Percentiles rank a stretch among this genome's conserved stretches.
Evolutionary conservation across 2,888 invertebrate species (phyloP).

Genomic region (Drosophila helvetica): DNA sequence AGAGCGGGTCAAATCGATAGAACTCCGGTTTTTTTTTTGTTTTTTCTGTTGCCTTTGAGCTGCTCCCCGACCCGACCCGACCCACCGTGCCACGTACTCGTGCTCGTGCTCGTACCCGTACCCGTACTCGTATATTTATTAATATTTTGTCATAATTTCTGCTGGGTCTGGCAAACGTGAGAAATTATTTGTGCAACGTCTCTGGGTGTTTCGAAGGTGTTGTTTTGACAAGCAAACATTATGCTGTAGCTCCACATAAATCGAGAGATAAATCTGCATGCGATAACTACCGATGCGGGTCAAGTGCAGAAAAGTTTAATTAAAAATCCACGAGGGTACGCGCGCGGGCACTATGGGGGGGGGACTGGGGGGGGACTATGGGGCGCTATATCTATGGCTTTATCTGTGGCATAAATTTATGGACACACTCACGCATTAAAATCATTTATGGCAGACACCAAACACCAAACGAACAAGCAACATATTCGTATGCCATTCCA

Average conservation of each 20-base stretch:
- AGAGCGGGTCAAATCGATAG: conserved; percentile 72
- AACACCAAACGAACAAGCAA: conserved; percentile 29
- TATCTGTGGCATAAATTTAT: conserved; percentile 61
- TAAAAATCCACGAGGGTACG: conserved; percentile 40
- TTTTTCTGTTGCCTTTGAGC: neutral
- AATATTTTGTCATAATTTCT: conserved; percentile 76
- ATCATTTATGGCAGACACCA: conserved; percentile 74
- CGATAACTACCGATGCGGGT: conserved; percentile 56
- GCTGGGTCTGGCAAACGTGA: conserved; percentile 63
- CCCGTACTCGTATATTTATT: conserved; percentile 51
- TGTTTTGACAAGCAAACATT: conserved; percentile 62
- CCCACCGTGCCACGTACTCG: too few species aligned
- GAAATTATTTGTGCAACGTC: conserved; percentile 67
- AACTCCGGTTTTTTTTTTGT: conserved; percentile 3
- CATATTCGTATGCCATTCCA: neutral
- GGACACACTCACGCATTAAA: conserved; percentile 74
- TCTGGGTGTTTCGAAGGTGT: conserved; percentile 50
- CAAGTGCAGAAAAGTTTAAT: conserved; percentile 71
- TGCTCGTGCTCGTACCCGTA: neutral
- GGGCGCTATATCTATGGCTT: conserved; percentile 12
- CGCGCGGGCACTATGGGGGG: neutral
- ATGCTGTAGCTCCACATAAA: conserved; percentile 50
- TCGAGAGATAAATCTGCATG: conserved; percentile 54
- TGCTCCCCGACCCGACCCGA: too few species aligned
- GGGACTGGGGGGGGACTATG: neutral